Evolutionary conservation across 2,113 vertebrate species (phyloP).

Genomic region (Ciconia boyciana): DNA sequence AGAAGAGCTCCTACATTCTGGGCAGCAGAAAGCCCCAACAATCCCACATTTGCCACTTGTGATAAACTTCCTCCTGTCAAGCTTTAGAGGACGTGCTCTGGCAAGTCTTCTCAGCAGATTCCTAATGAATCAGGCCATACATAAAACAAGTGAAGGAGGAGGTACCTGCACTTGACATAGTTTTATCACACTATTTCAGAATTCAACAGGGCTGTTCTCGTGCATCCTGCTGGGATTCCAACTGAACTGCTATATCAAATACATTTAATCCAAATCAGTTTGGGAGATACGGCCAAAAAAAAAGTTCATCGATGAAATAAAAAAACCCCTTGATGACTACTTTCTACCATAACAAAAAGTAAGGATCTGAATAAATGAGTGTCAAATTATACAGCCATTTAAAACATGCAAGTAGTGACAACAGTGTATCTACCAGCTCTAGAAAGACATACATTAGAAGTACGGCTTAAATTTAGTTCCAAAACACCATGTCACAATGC

Average conservation of each 20-base stretch:
- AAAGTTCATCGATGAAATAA: neutral
- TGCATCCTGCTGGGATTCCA: neutral
- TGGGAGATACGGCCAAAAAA: neutral
- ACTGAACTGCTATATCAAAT: neutral
- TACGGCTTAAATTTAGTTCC: neutral
- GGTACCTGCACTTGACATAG: neutral
- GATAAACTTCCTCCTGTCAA: neutral
- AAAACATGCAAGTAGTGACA: neutral
- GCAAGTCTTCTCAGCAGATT: neutral
- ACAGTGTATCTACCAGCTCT: neutral
- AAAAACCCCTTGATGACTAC: neutral
- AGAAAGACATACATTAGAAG: neutral
- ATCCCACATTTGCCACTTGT: neutral
- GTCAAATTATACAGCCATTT: neutral
- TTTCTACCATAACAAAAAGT: neutral
- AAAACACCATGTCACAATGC: neutral
- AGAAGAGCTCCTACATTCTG: neutral
- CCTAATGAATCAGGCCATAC: neutral
- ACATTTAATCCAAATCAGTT: neutral
- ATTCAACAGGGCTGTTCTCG: neutral
- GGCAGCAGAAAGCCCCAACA: neutral
- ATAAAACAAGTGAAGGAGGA: neutral
- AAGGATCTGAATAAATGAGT: neutral
- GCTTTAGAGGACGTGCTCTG: neutral
- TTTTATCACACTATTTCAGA: neutral